Base-by-base conservation (phyloP, 1,140 invertebrate species). In the Drosophila biarmipes region DNA sequence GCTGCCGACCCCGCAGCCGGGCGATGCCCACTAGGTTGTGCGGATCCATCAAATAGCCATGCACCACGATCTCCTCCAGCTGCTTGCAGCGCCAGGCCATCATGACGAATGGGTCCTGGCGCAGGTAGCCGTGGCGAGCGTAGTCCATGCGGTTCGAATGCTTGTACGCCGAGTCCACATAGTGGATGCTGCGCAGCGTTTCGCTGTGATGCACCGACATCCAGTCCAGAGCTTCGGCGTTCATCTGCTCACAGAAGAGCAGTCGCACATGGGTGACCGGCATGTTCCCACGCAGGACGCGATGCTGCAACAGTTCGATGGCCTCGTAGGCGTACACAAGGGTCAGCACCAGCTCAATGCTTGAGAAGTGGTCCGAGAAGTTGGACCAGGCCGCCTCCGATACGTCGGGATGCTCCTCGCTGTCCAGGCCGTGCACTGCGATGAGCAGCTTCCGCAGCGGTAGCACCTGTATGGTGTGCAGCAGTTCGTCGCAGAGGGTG, bases 321-420 rank as follows among this genome's bases (percentile, higher is more conserved):
- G 95, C 95, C 74, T 94, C 94, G 66, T 95, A 95, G 12, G 96
- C 96, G 91, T 96, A 95, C 61, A 96, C 94, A n/a, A 96, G 91
- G 48, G 94, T 95, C 11, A 97, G 80, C 57, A 95, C 94, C 21
- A 97, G 92, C 77, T 95, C 93, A 71, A 96, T 95, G 43, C 92
- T 90, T 2, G 94, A 94, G 91, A 93, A 93, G 48, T 87, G 80
- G 15, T 64, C 59, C 8, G 93, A 92, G 49, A 96, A 94, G 37
- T 90, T 78, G 35, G 93, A 90, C 96, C 96, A 96, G n/a, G 94
- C 94, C 3, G 80, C 77, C 73, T 96, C 94, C 1, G 94, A 93
- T 8, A 96, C 94, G 21, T 93, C 93, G 17, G 93, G 92, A 85
- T 96, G 94, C 31, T 81, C 73, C 61, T 93, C 93, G 31, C 94